Evolutionary conservation across 2,113 vertebrate species (phyloP).

Genomic region (Oreotragus oreotragus): DNA sequence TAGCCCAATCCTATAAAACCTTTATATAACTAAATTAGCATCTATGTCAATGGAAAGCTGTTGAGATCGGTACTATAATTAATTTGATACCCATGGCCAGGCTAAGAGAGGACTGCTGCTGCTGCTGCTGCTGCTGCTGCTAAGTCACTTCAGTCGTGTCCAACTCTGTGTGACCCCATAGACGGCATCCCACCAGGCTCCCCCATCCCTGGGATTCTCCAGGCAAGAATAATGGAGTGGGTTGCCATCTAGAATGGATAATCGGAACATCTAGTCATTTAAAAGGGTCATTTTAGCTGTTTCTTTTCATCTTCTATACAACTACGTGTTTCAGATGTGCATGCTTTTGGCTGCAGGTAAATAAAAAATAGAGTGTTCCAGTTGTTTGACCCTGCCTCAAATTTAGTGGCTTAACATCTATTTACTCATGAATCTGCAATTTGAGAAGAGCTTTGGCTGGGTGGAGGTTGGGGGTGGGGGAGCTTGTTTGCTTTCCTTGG

Average conservation of each 20-base stretch:
- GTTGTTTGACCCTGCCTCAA: not conserved
- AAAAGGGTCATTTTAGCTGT: not conserved
- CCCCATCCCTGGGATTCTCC: too few relatives aligned
- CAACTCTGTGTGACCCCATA: too few relatives aligned
- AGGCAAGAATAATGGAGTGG: too few relatives aligned
- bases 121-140: too few relatives aligned
- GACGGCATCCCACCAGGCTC: too few relatives aligned
- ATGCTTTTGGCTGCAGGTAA: not conserved
- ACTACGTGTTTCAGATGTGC: not conserved
- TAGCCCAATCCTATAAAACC: not conserved
- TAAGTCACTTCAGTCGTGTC: too few relatives aligned
- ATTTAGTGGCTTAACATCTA: not conserved
- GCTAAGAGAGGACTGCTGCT: not conserved
- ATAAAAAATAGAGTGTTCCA: not conserved
- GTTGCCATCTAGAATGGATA: not conserved
- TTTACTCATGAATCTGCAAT: not conserved
- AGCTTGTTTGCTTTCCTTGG: not conserved
- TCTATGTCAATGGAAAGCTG: not conserved
- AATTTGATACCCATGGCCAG: not conserved
- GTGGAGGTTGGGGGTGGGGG: not conserved
- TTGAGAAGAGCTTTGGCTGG: not conserved
- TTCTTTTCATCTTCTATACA: not conserved
- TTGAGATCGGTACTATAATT: not conserved
- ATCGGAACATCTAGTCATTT: not conserved
- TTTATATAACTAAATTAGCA: not conserved